Evolutionary conservation across 2,888 invertebrate genomes (phyloP).

Genomic region (Drosophila mimetica): DNA sequence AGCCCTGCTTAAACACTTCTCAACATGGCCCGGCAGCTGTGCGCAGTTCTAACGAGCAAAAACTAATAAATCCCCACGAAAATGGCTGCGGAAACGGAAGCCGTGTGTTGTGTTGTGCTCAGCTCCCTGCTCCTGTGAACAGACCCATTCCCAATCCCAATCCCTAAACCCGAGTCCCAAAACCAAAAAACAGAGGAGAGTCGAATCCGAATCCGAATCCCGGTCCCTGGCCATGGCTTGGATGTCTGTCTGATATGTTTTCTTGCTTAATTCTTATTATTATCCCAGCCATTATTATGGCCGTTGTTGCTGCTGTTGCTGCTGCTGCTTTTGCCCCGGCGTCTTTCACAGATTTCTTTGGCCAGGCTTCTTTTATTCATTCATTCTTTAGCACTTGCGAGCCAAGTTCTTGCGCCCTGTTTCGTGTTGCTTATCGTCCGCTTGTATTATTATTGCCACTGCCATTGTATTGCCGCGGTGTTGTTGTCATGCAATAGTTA

Average conservation of each 20-base stretch:
- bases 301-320: slow-evolving; percentile 29
- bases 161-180: slow-evolving; percentile 13
- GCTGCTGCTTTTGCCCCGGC: slow-evolving; percentile 23
- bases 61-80: slow-evolving; percentile 83
- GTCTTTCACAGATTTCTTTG: slow-evolving; percentile 70
- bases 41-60: slow-evolving; percentile 83
- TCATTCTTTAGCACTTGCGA: slow-evolving; percentile 47
- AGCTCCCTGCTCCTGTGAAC: slow-evolving; percentile 36
- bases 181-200: slow-evolving; percentile 16
- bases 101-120: slow-evolving; percentile 75
- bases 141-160: slow-evolving; percentile 24
- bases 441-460: slow-evolving; percentile 72
- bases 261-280: slow-evolving; percentile 81
- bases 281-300: slow-evolving; percentile 77
- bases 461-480: slow-evolving; percentile 54
- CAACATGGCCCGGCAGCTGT: slow-evolving; percentile 66
- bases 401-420: slow-evolving; percentile 28
- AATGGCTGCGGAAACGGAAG: slow-evolving; percentile 81
- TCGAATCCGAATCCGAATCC: neutral
- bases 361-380: slow-evolving; percentile 53
- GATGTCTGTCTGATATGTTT: slow-evolving; percentile 73
- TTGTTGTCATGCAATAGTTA: slow-evolving; percentile 74
- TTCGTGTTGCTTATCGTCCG: slow-evolving; percentile 78
- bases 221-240: slow-evolving; percentile 38
- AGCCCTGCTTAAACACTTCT: slow-evolving; percentile 60